Base-by-base conservation (phyloP, 1,140 invertebrate genomes). In the Onthophagus taurus region DNA sequence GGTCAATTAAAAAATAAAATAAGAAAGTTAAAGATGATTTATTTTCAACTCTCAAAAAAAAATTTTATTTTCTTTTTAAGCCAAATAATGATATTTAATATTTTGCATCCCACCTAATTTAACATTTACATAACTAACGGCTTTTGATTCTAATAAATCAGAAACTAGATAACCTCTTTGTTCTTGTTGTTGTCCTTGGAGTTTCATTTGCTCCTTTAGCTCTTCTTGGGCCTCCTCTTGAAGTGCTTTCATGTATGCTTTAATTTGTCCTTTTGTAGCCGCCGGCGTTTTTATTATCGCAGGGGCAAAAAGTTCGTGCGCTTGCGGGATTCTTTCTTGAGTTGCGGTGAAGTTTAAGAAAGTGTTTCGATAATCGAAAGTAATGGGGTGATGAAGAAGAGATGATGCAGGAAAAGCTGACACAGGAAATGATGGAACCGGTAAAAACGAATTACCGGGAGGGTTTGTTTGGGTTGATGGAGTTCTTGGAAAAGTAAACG, bases 91-190 rank as follows among this genome's bases (percentile, higher is more conserved):
- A 23, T 39, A 39, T 11, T 39, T 39, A 26, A 39, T 24, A 26
- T 39, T 39, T 26, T 39, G 20, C 2, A 3, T 16, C 7, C 37
- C 37, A 11, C 37, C 37, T 26, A 39, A 26, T 29, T 29, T 39
- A 16, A 39, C 37, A 39, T 39, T 39, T 11, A 39, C 37, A 26
- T 39, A 39, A 26, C 37, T 39, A 39, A 39, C 37, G 4, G 37
- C 6, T 24, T 26, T 39, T 26, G 37, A 16, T 5, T 39, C 37
- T 9, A 36, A 20, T 12, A 12, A 12, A 33, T 33, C 14, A n/a
- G 6, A n/a, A 6, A 26, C 23, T 7, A 6, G 23, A 26, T 26
- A 26, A 26, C 2, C 14, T 23, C 1, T 8, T 24, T 11, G 9
- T 14, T 7, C 11, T 13, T 7, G 23, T 20, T 21, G 1, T n/a